Percentiles rank a stretch among this genome's conserved stretches.
Conservation (phyloP, 2,888 invertebrate genomes). For the Prenolepis imparis region DNA sequence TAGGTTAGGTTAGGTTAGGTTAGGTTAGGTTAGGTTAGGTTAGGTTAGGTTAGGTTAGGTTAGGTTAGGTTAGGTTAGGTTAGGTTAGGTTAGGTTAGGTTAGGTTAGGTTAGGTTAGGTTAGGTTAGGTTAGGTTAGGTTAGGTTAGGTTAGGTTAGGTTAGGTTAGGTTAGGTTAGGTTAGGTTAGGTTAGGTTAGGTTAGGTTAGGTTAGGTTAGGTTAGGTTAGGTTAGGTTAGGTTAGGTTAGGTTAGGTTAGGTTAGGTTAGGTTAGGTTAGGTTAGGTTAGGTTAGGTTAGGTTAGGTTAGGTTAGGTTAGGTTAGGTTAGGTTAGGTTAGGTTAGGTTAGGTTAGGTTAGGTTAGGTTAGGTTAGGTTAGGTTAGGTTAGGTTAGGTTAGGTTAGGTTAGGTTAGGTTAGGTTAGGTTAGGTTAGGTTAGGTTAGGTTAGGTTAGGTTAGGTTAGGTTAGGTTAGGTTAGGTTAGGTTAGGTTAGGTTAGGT, state of each 20-base stretch:
- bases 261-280: conserved; percentile 8
- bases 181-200: conserved; percentile 10
- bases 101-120: conserved; percentile 14
- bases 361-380: background rate
- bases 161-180: conserved; percentile 10
- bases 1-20: background rate
- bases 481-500: background rate
- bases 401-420: background rate
- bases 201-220: conserved; percentile 12
- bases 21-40: background rate
- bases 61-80: conserved; percentile 3
- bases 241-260: no score
- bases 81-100: no score
- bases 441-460: no score
- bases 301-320: conserved; percentile 11
- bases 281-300: conserved; percentile 14
- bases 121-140: conserved; percentile 10
- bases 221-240: conserved; percentile 16
- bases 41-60: background rate
- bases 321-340: background rate
- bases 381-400: background rate
- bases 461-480: background rate
- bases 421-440: background rate
- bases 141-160: conserved; percentile 16
- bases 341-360: no score